Conservation (phyloP, 2,888 invertebrate genomes). For the Sinhomidia bicolor region DNA sequence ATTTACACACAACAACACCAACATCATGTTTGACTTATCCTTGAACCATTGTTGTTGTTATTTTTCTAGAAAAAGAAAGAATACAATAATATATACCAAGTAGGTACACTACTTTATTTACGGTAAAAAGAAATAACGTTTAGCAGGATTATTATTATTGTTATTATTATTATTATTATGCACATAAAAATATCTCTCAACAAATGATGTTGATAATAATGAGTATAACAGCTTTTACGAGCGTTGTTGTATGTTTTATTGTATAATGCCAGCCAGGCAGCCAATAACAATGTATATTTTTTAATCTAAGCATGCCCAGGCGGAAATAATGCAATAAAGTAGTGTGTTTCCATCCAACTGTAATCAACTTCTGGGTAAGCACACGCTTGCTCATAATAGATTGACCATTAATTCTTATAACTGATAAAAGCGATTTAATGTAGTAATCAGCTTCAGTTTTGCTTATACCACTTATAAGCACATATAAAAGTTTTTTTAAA, state of each 20-base stretch:
- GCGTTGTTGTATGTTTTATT: slow-evolving; percentile 4
- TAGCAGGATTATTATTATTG: not conserved
- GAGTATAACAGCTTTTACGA: slow-evolving; percentile 40
- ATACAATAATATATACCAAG: not conserved
- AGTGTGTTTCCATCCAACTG: slow-evolving; percentile 52
- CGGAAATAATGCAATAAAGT: slow-evolving; percentile 67
- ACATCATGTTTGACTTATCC: slow-evolving; percentile 48
- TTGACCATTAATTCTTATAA: slow-evolving; percentile 64
- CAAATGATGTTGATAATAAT: slow-evolving; percentile 38
- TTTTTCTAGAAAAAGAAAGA: slow-evolving; percentile 35
- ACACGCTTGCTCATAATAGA: slow-evolving; percentile 56
- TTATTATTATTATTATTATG: too few relatives aligned
- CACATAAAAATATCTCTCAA: slow-evolving; percentile 51
- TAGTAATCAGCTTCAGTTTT: slow-evolving; percentile 34
- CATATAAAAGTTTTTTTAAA: not conserved
- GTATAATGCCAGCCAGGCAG: not conserved
- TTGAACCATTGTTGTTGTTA: slow-evolving; percentile 63
- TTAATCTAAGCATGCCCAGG: slow-evolving; percentile 53
- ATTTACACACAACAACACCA: not conserved
- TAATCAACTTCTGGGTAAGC: slow-evolving; percentile 59
- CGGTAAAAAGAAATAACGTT: slow-evolving; percentile 53
- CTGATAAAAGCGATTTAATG: slow-evolving; percentile 54
- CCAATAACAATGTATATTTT: too few relatives aligned
- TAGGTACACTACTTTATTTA: slow-evolving; percentile 23
- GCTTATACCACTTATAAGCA: too few relatives aligned